Evolutionary conservation across 30 jellyfish, hydroid and myxozoan species (phyloP), one percentile per base, ranked within the genome.

Genomic region (Rhopilema esculentum): DNA sequence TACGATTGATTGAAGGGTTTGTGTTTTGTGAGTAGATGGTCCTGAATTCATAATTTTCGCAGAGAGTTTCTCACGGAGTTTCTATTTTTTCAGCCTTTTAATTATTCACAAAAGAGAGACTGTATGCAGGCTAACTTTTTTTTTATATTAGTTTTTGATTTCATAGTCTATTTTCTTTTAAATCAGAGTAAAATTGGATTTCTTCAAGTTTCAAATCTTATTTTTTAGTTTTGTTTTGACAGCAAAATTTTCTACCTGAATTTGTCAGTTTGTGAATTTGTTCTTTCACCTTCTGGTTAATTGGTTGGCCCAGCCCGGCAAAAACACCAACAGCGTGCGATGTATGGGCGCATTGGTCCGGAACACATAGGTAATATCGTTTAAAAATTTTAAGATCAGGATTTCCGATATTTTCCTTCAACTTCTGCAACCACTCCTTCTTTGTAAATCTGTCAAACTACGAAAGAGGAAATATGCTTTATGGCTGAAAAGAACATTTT

Each of bases 191-290:
- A 29, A 31, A 31, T 74, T 74, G 33, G 25, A 74, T 74, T 31
- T 74, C 85, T 77, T 77, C 87, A 24, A 74, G 30, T 74, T 74
- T 74, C 85, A 27, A 48, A 74, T 74, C 68, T 69, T 23, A 69
- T 69, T 23, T 69, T 66, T n/a, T 69, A 19, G 30, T n/a, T 63
- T 63, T 63, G 30, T 69, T 69, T 30, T 69, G 61, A 69, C 80
- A 69, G 61, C 61, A 69, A 69, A 69, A 49, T 49, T 69, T 69
- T 30, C 80, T 69, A 29, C 80, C 80, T 69, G 80, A 69, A 69
- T 69, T 69, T 69, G 75, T 65, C 31, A 65, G 75, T 65, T 65
- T 65, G 80, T 69, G 61, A 69, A 69, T 69, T 69, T 69, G 80
- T 69, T 69, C 61, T 69, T 69, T 69, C 80, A 69, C 80, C 80